Conservation (phyloP, 2,113 vertebrate genomes). For the Passer montanus region DNA sequence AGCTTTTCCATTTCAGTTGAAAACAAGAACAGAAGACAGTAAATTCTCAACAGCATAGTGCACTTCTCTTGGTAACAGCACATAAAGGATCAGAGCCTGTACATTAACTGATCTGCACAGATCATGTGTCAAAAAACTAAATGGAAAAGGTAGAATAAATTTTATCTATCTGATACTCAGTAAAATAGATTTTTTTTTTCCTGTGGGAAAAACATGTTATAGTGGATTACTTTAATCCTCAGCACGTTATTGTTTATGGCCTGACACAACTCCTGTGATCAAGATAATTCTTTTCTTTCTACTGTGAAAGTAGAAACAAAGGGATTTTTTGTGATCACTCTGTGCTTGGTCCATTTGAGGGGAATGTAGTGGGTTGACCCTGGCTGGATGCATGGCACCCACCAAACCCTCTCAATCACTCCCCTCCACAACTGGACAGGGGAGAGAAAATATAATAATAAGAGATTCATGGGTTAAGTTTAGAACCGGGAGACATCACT, state of each 20-base stretch:
- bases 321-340: neutral
- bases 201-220: neutral
- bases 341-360: neutral
- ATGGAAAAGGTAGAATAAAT: neutral
- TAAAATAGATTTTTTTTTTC: neutral
- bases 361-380: neutral
- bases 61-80: neutral
- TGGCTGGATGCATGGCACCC: neutral
- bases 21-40: neutral
- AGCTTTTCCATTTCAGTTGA: neutral
- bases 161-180: neutral
- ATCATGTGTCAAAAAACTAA: neutral
- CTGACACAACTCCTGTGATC: neutral
- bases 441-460: neutral
- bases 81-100: neutral
- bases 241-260: neutral
- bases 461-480: neutral
- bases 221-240: neutral
- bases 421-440: neutral
- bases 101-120: neutral
- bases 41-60: neutral
- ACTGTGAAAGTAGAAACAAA: neutral
- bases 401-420: rapidly evolving
- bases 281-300: neutral
- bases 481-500: neutral